These are phyloP conservation scores for Gibbula magus DNA, from an alignment of 2,888 invertebrate species.

Conservation along the genomic window DNA sequence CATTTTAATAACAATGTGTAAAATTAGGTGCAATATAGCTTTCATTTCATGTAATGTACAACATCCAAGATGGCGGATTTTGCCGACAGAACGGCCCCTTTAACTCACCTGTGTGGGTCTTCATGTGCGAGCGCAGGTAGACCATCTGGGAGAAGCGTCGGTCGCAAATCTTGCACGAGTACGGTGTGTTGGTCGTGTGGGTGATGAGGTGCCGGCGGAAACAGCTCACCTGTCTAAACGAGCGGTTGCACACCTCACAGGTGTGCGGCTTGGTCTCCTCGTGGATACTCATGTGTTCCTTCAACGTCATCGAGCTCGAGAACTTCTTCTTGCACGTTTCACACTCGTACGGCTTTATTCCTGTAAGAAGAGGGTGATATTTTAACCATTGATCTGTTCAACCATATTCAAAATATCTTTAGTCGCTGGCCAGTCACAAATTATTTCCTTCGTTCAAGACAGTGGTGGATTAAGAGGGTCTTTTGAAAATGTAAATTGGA, in stretches of 20 bases:
- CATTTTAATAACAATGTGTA: too few relatives aligned
- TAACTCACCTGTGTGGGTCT: slow-evolving; percentile 65
- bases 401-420: not conserved
- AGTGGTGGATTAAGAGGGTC: too few relatives aligned
- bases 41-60: too few relatives aligned
- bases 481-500: too few relatives aligned
- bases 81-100: too few relatives aligned
- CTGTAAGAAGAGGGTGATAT: slow-evolving; percentile 45
- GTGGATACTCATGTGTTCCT: slow-evolving; percentile 69
- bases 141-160: slow-evolving; percentile 66
- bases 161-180: slow-evolving; percentile 62
- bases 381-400: not conserved
- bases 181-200: slow-evolving; percentile 62
- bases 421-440: too few relatives aligned
- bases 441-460: too few relatives aligned
- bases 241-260: slow-evolving; percentile 61
- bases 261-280: slow-evolving; percentile 59
- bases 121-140: slow-evolving; percentile 71
- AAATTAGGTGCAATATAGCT: too few relatives aligned
- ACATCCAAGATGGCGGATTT: too few relatives aligned
- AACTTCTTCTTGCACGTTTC: slow-evolving; percentile 65
- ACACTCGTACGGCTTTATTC: slow-evolving; percentile 71
- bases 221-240: slow-evolving; percentile 70
- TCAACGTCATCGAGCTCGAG: slow-evolving; percentile 68
- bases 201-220: slow-evolving; percentile 66